Evolutionary conservation across 2,888 invertebrate genomes (phyloP), one percentile per base, ranked within the genome.

Genomic region (Zhengitettix transpicula): DNA sequence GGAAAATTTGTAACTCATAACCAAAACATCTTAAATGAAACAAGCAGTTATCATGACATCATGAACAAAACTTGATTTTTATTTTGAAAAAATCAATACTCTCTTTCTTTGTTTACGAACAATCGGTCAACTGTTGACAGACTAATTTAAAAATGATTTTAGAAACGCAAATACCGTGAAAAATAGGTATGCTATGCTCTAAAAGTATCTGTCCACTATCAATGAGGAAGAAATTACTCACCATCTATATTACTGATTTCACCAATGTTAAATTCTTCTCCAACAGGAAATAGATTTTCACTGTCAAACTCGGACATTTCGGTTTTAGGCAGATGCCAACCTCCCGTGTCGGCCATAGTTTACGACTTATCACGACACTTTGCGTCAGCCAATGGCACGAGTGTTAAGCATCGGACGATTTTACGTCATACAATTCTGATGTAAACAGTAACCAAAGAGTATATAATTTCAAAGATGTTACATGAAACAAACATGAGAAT

Each of bases 221-320:
- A 28, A n/a, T 40, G 40, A 17, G 16, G 61, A 64, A 44, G 57
- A 42, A 58, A 53, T 58, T 62, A 70, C 73, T 73, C 76, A 84
- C 85, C 85, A 73, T 85, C 84, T 65, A 85, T 78, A 69, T 82
- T 84, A 66, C 79, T 77, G 55, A 85, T 77, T 68, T 85, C 85
- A 64, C 80, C 79, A 42, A 84, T 75, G 71, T 82, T 82, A 69
- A 84, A 84, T 58, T 79, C 80, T 67, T 82, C 81, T 65, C 68
- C 72, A 9, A 73, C 65, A 60, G 73, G 69, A 68, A 78, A 77
- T 68, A 72, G 72, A 61, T 74, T 69, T 68, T 65, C 65, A 72
- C 72, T 65, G 69, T 71, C 74, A 74, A 74, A 70, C 69, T 68
- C 62, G 70, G 72, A 65, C 70, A 71, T 66, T 69, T 70, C 59